Evolutionary conservation across 1,140 invertebrate genomes (phyloP).

Genomic region (Brachionus sp.): DNA sequence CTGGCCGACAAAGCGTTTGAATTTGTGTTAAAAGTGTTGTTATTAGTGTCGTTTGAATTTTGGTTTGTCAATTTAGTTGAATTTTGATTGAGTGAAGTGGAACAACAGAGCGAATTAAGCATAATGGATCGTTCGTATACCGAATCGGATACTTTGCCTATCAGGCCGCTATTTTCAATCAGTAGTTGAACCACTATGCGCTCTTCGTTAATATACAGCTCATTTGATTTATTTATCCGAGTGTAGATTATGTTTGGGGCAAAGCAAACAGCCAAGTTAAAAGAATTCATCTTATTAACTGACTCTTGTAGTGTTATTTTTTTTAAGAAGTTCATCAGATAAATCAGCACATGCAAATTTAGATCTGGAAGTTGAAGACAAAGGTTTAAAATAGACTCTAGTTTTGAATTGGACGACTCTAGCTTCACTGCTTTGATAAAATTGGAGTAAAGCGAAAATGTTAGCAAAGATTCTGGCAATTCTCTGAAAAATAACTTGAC

Average conservation of each 20-base stretch:
- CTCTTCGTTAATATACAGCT: slow-evolving; percentile 43
- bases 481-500: slow-evolving; percentile 39
- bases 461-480: slow-evolving; percentile 20
- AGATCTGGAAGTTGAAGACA: slow-evolving; percentile 39
- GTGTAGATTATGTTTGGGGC: slow-evolving; percentile 43
- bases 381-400: slow-evolving; percentile 30
- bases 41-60: slow-evolving; percentile 22
- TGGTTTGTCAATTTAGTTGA: not conserved
- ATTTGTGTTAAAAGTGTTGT: slow-evolving; percentile 34
- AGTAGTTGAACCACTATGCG: slow-evolving; percentile 27
- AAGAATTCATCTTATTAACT: slow-evolving; percentile 40
- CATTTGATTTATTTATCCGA: slow-evolving; percentile 36
- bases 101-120: slow-evolving; percentile 42
- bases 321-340: slow-evolving; percentile 36
- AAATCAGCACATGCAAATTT: slow-evolving; percentile 30
- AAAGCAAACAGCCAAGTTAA: slow-evolving; percentile 44
- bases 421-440: slow-evolving; percentile 43
- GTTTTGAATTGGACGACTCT: slow-evolving; percentile 7
- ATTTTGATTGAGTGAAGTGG: slow-evolving; percentile 2
- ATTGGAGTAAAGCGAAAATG: slow-evolving; percentile 38
- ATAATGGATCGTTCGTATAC: slow-evolving; percentile 40
- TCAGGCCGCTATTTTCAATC: slow-evolving; percentile 41
- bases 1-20: not conserved
- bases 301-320: slow-evolving; percentile 26
- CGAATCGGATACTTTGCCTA: slow-evolving; percentile 36